These are phyloP conservation scores for Maniola hyperantus DNA, from an alignment of 2,888 invertebrate species.

Conservation along the genomic window DNA sequence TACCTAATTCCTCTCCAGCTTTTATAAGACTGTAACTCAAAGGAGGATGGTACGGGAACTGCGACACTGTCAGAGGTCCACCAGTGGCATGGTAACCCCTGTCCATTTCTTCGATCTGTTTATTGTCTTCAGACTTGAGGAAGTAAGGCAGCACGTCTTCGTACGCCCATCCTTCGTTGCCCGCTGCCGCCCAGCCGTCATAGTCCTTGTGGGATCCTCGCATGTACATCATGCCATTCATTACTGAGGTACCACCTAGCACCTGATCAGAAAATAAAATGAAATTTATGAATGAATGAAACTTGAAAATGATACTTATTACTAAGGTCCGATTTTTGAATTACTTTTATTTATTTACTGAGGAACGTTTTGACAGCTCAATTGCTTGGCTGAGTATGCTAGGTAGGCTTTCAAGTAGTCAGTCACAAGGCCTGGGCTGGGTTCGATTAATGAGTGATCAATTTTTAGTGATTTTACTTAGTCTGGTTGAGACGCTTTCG, in stretches of 20 bases:
- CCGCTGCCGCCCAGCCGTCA: constrained; percentile 92
- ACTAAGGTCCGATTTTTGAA: too few relatives aligned
- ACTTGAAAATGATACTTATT: too few relatives aligned
- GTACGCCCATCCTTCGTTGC: constrained; percentile 95
- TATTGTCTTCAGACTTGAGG: constrained; percentile 92
- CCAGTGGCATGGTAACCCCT: constrained; percentile 89
- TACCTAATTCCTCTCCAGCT: constrained; percentile 90
- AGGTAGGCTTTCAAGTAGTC: too few relatives aligned
- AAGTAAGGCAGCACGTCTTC: constrained; percentile 95
- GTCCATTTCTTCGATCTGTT: constrained; percentile 86
- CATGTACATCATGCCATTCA: constrained; percentile 98
- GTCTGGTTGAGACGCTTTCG: too few relatives aligned
- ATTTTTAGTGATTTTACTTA: too few relatives aligned
- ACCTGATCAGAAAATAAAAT: constrained; percentile 78
- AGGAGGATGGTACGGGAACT: constrained; percentile 94
- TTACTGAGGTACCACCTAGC: constrained; percentile 94
- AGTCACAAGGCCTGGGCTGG: too few relatives aligned
- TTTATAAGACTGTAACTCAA: constrained; percentile 89
- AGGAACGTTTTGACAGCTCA: too few relatives aligned
- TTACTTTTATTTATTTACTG: too few relatives aligned
- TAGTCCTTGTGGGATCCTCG: constrained; percentile 93
- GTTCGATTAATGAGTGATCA: too few relatives aligned
- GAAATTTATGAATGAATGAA: too few relatives aligned
- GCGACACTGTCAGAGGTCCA: constrained; percentile 89
- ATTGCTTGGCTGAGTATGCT: too few relatives aligned